Percentiles rank a stretch among this genome's conserved stretches.
Evolutionary conservation across 2,113 vertebrate genomes (phyloP).

Genomic region (Pyrgilauda ruficollis): DNA sequence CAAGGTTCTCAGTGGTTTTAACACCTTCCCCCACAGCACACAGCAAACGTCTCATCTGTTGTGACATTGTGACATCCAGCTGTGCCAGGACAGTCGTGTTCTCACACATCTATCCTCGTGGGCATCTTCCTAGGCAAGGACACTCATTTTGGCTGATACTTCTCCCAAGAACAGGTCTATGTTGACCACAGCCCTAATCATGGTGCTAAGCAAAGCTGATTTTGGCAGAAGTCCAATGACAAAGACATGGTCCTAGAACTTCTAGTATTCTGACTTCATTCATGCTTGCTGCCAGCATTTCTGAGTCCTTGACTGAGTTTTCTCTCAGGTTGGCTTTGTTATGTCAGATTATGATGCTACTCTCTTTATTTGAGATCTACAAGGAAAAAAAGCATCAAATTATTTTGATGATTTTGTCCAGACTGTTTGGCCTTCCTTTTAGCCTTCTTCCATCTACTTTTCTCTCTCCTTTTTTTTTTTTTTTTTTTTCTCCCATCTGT

Average conservation of each 20-base stretch:
- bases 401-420: neutral
- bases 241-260: neutral
- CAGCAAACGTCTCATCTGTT: neutral
- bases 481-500: neutral
- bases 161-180: neutral
- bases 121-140: neutral
- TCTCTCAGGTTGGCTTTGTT: neutral
- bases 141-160: neutral
- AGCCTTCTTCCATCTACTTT: neutral
- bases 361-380: neutral
- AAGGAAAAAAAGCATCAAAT: neutral
- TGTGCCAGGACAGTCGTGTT: accelerated
- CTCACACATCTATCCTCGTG: accelerated
- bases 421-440: neutral
- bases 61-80: accelerated
- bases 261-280: neutral
- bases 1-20: neutral
- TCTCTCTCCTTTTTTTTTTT: neutral
- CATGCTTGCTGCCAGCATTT: accelerated
- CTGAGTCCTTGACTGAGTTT: neutral
- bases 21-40: neutral
- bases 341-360: neutral
- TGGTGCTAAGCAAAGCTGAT: neutral
- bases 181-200: accelerated
- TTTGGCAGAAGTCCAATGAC: neutral